Evolutionary conservation across 2,888 invertebrate species (phyloP), one percentile per base, ranked within the genome.

Genomic region (Microctonus brassicae): DNA sequence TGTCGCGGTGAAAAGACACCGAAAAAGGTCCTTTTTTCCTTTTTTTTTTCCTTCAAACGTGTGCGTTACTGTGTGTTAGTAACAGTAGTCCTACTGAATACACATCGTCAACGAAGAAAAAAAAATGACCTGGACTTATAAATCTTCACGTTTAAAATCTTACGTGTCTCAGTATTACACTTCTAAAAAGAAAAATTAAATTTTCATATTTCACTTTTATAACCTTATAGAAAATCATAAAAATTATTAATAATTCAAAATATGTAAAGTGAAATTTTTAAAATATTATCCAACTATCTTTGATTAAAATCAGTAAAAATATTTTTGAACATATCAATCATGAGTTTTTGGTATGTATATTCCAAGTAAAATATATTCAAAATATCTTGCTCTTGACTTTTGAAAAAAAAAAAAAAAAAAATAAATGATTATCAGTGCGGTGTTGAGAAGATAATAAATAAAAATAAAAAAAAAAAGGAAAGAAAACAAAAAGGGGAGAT

Each of bases 1-100:
- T 80, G 80, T 81, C 79, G 76, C 78, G 74, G 78, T 71, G 74
- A 69, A 53, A 77, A 77, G 75, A 70, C 47, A 65, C 66, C 58
- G n/a, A 22, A 72, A 72, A 70, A 65, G 57, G 64, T 47, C 13
- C 52, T 33, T 55, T 20, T 22, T n/a, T 42, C 13, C 24, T 42
- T 52, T 64, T 34, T 63, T 66, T 52, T 58, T 33, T 29, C 3
- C 7, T 7, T 7, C 7, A 7, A 52, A 58, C 33, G 60, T 64
- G 24, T 47, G n/a, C 69, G 2, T 47, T 1, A 63, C n/a, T 24
- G 7, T 17, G n/a, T n/a, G n/a, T 42, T n/a, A 1, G 17, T 47
- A 47, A 57, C 33, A 47, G 52, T 39, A 57, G 58, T 20, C n/a
- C n/a, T n/a, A n/a, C n/a, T n/a, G n/a, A n/a, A n/a, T n/a, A n/a